Percentiles rank a stretch among this genome's conserved stretches.
These are phyloP conservation scores for Setophaga coronata DNA, from an alignment of 2,113 vertebrate genomes.

Conservation along the genomic window DNA sequence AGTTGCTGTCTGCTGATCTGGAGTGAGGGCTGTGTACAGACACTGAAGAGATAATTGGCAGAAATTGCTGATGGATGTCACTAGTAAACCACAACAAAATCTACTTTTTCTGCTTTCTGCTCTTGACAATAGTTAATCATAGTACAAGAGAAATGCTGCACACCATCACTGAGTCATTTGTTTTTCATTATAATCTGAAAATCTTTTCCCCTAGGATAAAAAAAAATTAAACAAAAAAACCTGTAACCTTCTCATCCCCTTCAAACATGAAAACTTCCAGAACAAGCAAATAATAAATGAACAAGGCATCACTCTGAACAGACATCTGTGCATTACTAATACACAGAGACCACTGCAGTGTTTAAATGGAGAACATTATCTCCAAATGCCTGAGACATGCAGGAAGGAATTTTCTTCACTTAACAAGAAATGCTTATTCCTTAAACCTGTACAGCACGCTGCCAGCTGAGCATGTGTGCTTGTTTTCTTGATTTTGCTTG, in stretches of 20 bases:
- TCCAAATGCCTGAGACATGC: not conserved
- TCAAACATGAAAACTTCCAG: not conserved
- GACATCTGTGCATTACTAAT: not conserved
- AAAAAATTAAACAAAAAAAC: not conserved
- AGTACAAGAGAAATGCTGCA: not conserved
- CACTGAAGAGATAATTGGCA: constrained; percentile 13
- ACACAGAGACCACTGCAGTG: not conserved
- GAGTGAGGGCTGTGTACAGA: not conserved
- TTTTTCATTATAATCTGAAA: constrained; percentile 34
- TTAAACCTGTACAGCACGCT: accelerated
- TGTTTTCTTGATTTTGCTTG: not conserved
- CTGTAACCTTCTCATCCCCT: constrained; percentile 7
- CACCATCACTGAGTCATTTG: constrained; percentile 28
- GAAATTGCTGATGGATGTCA: constrained; percentile 37
- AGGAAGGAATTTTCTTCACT: not conserved
- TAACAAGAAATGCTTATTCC: not conserved
- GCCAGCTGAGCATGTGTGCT: not conserved
- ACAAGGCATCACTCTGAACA: not conserved
- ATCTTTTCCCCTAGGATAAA: not conserved
- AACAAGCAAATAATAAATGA: not conserved
- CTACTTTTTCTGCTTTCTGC: not conserved
- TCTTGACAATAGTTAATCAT: constrained; percentile 39
- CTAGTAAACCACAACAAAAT: not conserved
- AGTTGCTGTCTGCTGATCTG: not conserved
- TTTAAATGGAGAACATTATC: not conserved